phyloP scores from a whole-genome alignment of 2,113 vertebrate genomes.

The Chaetura pelagica region DNA sequence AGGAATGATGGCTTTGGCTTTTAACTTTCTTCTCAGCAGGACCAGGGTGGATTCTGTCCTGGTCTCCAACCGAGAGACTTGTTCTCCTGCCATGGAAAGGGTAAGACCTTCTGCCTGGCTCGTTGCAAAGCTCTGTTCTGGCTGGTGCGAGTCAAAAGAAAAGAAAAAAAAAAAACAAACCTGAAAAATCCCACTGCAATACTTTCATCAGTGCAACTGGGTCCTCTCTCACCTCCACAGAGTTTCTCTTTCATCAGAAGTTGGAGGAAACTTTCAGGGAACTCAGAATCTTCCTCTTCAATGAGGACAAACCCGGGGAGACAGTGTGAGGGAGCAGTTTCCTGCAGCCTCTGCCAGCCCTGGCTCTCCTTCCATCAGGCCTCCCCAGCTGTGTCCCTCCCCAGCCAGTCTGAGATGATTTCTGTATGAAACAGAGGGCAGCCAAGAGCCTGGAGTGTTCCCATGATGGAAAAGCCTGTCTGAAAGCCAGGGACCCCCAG shows the following conservation, averaged over 20 bases:
- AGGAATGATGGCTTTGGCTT: conserved; percentile 22
- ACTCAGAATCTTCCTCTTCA: background rate
- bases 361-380: background rate
- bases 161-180: background rate
- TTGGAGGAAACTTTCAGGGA: conserved; percentile 9
- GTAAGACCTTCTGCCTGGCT: conserved; percentile 23
- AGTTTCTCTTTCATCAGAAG: conserved; percentile 2
- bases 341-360: background rate
- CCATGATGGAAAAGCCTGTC: background rate
- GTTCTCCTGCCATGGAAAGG: conserved; percentile 1
- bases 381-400: background rate
- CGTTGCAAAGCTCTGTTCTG: background rate
- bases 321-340: background rate
- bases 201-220: conserved; percentile 18
- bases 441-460: background rate
- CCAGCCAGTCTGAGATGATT: background rate
- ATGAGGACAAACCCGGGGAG: background rate
- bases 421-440: background rate
- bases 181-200: background rate
- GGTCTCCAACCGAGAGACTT: conserved; percentile 12
- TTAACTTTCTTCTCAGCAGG: background rate
- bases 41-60: background rate
- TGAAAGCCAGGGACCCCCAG: background rate
- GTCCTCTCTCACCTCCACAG: background rate
- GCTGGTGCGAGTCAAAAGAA: background rate